Evolutionary conservation across 2,888 invertebrate species (phyloP).

Genomic region (Apoda limacodes): DNA sequence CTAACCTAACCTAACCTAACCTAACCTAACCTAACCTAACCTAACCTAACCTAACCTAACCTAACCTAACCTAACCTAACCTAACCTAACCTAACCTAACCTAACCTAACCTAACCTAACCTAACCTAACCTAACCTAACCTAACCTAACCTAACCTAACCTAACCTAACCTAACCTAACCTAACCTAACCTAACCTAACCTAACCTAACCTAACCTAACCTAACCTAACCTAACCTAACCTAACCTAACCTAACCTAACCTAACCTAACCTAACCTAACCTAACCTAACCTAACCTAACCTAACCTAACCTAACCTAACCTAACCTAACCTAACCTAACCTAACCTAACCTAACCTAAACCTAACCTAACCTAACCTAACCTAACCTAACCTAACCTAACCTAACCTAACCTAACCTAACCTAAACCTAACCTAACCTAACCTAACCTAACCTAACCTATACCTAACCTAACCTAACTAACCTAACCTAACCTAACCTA

Average conservation of each 20-base stretch:
- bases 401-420: constrained; percentile 17
- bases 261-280: constrained; percentile 18
- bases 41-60: constrained; percentile 11
- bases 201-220: constrained; percentile 16
- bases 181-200: constrained; percentile 16
- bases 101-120: constrained; percentile 17
- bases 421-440: no score
- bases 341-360: constrained; percentile 16
- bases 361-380: constrained; percentile 15
- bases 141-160: constrained; percentile 16
- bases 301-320: constrained; percentile 18
- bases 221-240: constrained; percentile 16
- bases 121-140: constrained; percentile 14
- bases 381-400: constrained; percentile 17
- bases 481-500: constrained; percentile 12
- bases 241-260: constrained; percentile 16
- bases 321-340: constrained; percentile 17
- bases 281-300: constrained; percentile 18
- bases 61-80: constrained; percentile 12
- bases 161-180: constrained; percentile 16
- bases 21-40: constrained; percentile 12
- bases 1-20: constrained; percentile 4
- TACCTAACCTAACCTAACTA: no score
- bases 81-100: constrained; percentile 16
- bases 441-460: no score